Percentiles rank a stretch among this genome's conserved stretches.
Conservation (phyloP, 2,888 invertebrate species). For the Drosophila kambysellisi region DNA sequence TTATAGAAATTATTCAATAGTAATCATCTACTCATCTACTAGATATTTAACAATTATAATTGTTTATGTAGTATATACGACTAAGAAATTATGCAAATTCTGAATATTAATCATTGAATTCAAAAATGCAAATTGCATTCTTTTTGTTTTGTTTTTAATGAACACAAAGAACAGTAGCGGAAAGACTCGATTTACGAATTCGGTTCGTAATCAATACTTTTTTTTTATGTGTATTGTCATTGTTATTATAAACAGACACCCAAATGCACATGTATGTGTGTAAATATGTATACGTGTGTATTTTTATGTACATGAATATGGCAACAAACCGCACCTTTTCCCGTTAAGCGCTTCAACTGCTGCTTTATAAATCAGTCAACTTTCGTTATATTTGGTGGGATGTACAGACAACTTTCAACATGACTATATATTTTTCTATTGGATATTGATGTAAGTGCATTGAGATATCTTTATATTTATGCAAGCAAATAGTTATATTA, state of each 20-base stretch:
- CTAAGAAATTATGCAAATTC: not conserved
- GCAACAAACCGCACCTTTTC: constrained; percentile 68
- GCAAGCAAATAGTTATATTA: not conserved
- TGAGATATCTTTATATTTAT: not conserved
- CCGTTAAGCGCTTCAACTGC: constrained; percentile 66
- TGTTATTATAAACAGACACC: not conserved
- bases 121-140: not conserved
- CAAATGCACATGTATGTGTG: not conserved
- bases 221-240: not conserved
- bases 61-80: not conserved
- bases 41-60: not conserved
- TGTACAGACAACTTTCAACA: not conserved
- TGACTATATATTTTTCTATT: not conserved
- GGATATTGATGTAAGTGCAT: not conserved
- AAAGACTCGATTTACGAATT: not conserved
- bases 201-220: not conserved
- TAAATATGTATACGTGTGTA: not conserved
- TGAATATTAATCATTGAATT: not conserved
- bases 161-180: not conserved
- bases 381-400: not conserved
- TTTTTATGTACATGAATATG: constrained; percentile 16
- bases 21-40: not conserved
- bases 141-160: not conserved
- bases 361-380: not conserved
- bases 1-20: not conserved